Base-by-base conservation (phyloP, 2,888 invertebrate species). In the Pachliopta kotzebuea region DNA sequence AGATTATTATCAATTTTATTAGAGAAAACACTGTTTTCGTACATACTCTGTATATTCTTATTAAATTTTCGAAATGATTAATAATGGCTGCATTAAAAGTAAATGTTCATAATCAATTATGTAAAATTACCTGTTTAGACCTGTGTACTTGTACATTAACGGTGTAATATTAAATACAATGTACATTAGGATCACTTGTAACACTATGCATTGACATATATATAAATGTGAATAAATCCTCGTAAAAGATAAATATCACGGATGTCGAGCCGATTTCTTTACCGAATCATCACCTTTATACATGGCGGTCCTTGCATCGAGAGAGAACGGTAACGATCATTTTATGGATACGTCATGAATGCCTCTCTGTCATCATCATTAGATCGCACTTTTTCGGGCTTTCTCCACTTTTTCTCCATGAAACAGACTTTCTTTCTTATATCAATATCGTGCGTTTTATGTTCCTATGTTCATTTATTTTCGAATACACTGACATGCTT, bases 111-210 rank as follows among this genome's bases (percentile, higher is more conserved):
- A 76, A 84, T 85, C 79, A 76, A 81, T 84, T 84, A 77, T 89
- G 84, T 90, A 90, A 88, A 78, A 89, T 88, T 88, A 81, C 89
- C 90, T 90, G 89, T 91, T 91, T 91, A 88, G 90, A 89, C 87
- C 87, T 90, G 89, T 91, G 88, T 90, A 90, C 90, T 88, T 91
- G 88, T 90, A 90, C 90, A 90, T 86, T 86, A 80, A 80, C 85
- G 86, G 88, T 52, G 85, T 89, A 87, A 86, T 88, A 78, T 88
- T 84, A 77, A 81, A 75, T 77, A 81, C 83, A 82, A 81, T 89
- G 86, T 90, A 86, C 79, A 85, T 84, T 90, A 91, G 89, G 83
- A 80, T 86, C 84, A 84, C 76, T 77, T 90, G 84, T 89, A 88
- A 86, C 74, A 75, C 80, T 86, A 89, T 88, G 81, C 77, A 88